phyloP scores from a whole-genome alignment of 2,797 vertebrate genomes.

The Cichlasoma orientale region DNA sequence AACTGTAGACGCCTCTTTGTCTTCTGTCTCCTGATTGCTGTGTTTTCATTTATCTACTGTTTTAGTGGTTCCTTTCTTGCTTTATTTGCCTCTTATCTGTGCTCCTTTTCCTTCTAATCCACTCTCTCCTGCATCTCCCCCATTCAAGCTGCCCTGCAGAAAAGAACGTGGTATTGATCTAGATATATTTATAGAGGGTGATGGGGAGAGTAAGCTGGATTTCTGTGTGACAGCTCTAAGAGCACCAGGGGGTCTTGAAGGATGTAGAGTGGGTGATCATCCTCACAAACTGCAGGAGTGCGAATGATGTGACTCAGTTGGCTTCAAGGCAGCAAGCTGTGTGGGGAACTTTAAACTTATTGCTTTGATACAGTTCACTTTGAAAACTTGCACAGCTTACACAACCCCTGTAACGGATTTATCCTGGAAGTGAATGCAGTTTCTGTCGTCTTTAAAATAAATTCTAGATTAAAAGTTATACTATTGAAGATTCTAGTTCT shows the following conservation, averaged over 20 bases:
- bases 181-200: slow-evolving; percentile 47
- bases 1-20: background rate
- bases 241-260: slow-evolving; percentile 12
- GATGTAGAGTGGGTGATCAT: slow-evolving; percentile 24
- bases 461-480: background rate
- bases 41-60: background rate
- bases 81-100: background rate
- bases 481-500: background rate
- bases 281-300: background rate
- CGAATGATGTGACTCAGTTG: slow-evolving; percentile 39
- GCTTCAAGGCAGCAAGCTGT: slow-evolving; percentile 18
- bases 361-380: slow-evolving; percentile 23
- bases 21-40: background rate
- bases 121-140: background rate
- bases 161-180: slow-evolving; percentile 30
- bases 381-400: slow-evolving; percentile 26
- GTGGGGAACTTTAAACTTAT: slow-evolving; percentile 15
- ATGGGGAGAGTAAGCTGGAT: background rate
- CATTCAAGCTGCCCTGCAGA: slow-evolving; percentile 7
- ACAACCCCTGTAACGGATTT: background rate
- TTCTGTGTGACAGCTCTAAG: slow-evolving; percentile 7
- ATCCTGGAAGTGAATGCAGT: background rate
- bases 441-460: background rate
- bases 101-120: background rate
- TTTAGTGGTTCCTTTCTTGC: background rate